These are phyloP conservation scores for Anolis sagrei DNA, from an alignment of 2,113 vertebrate genomes.

Conservation along the genomic window DNA sequence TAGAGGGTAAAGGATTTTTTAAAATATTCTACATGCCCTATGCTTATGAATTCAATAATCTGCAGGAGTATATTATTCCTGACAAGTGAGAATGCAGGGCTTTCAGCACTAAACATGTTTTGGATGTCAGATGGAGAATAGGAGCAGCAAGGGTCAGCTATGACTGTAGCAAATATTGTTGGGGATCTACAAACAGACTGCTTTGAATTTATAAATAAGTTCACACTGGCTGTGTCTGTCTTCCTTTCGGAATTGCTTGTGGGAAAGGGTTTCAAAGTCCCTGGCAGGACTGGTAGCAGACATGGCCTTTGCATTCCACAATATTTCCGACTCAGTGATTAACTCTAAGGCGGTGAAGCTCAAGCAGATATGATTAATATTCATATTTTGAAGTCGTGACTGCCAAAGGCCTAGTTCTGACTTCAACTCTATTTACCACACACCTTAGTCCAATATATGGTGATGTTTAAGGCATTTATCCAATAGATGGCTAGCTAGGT, in stretches of 20 bases:
- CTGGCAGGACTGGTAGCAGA: background rate
- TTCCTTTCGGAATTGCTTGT: background rate
- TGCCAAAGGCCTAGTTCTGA: background rate
- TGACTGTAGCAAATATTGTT: background rate
- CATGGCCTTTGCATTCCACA: background rate
- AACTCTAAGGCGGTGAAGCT: background rate
- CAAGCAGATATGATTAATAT: background rate
- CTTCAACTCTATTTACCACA: background rate
- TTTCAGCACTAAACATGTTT: constrained; percentile 23
- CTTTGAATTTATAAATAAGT: constrained; percentile 29
- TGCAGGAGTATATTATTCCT: background rate
- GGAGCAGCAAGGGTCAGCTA: constrained; percentile 19
- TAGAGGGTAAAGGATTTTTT: background rate
- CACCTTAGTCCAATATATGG: background rate
- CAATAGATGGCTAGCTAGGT: too few relatives aligned
- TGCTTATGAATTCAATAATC: background rate
- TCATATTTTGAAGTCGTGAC: background rate
- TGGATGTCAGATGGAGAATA: background rate
- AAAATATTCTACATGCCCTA: background rate
- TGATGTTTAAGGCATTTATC: too few relatives aligned
- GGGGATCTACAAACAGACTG: background rate
- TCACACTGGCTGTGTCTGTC: fast-evolving
- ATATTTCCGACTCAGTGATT: background rate
- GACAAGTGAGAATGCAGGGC: background rate
- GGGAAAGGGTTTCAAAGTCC: background rate